phyloP scores from a whole-genome alignment of 1,140 invertebrate genomes.

The Pseudobourletiella spinata region DNA sequence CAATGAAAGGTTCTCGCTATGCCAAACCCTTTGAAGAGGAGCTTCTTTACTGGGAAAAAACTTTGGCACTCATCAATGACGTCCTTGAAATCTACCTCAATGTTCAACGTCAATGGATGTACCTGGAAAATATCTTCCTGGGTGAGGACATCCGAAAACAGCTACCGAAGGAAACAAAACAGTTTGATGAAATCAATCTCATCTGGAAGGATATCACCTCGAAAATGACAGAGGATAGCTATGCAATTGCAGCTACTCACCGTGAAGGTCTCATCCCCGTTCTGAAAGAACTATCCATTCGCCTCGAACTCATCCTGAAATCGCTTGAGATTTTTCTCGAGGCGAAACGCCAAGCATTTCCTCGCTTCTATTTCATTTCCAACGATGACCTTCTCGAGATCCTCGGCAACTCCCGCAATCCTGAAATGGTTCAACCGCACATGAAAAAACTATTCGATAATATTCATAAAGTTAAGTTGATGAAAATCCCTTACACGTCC shows the following conservation, averaged over 20 bases:
- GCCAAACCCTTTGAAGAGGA: conserved; percentile 70
- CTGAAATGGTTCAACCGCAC: conserved; percentile 69
- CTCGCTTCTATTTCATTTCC: conserved; percentile 77
- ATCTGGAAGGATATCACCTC: conserved; percentile 64
- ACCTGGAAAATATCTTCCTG: conserved; percentile 70
- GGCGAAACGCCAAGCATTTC: conserved; percentile 71
- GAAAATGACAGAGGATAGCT: conserved; percentile 15
- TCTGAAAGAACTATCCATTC: conserved; percentile 54
- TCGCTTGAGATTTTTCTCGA: conserved; percentile 73
- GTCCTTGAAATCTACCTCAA: conserved; percentile 62
- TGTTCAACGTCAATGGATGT: conserved; percentile 71
- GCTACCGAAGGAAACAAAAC: conserved; percentile 62
- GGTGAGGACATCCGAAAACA: conserved; percentile 77
- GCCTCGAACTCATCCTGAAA: conserved; percentile 58
- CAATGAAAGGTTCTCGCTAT: conserved; percentile 76
- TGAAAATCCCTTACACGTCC: conserved; percentile 44
- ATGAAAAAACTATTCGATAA: conserved; percentile 78
- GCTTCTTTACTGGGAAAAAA: conserved; percentile 73
- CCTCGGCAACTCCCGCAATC: conserved; percentile 64
- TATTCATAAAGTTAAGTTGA: conserved; percentile 63
- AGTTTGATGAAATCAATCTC: conserved; percentile 61
- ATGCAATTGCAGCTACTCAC: conserved; percentile 38
- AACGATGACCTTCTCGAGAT: conserved; percentile 82
- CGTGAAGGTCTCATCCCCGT: conserved; percentile 41
- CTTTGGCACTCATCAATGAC: conserved; percentile 65